A percentile compares a stretch with the other conserved stretches of the same genome.
Conservation (phyloP, 2,888 invertebrate genomes). For the Oxyscelio sp. region DNA sequence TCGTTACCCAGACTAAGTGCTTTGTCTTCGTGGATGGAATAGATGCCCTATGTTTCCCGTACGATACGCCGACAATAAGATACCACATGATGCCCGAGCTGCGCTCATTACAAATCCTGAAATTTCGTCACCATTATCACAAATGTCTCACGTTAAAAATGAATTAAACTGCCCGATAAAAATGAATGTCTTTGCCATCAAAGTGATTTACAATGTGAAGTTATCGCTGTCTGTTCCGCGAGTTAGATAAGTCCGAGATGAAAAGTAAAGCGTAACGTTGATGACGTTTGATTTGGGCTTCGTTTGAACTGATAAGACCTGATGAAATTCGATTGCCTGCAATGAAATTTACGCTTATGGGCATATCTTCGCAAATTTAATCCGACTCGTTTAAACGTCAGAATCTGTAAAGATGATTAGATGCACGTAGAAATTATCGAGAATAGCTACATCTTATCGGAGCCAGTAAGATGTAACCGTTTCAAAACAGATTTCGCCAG, state of each 20-base stretch:
- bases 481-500: no score
- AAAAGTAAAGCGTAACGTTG: neutral
- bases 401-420: no score
- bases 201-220: constrained; percentile 28
- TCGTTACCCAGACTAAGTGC: constrained; percentile 66
- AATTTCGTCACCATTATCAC: constrained; percentile 41
- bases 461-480: no score
- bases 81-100: constrained; percentile 13
- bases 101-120: constrained; percentile 21
- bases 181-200: constrained; percentile 7
- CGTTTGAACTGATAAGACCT: neutral
- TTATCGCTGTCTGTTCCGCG: neutral
- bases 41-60: constrained; percentile 60
- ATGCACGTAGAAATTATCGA: no score
- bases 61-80: constrained; percentile 41
- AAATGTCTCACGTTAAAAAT: constrained; percentile 46
- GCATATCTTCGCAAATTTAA: neutral
- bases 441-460: no score
- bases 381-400: no score
- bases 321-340: neutral
- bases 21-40: constrained; percentile 58
- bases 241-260: neutral
- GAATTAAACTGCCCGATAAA: constrained; percentile 26
- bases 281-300: neutral
- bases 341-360: neutral